phyloP scores from a whole-genome alignment of 2,888 invertebrate species.

The Ormyrus labotus region DNA sequence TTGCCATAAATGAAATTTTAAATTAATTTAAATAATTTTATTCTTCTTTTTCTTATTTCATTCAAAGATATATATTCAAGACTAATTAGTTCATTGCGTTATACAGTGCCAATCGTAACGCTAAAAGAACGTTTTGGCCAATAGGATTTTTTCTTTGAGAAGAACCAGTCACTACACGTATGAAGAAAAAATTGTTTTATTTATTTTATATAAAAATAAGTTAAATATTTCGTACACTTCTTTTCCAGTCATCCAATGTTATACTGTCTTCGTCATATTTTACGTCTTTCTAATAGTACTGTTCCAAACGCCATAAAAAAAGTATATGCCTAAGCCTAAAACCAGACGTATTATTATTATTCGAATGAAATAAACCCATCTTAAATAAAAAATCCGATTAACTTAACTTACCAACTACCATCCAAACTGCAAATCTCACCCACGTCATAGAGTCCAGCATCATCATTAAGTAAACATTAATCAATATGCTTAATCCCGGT shows the following conservation, averaged over 20 bases:
- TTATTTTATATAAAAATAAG: slow-evolving; percentile 38
- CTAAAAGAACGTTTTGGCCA: no score
- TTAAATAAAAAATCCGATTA: neutral
- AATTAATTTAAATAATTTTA: no score
- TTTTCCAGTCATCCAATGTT: slow-evolving; percentile 66
- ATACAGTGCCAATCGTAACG: no score
- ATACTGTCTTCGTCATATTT: slow-evolving; percentile 64
- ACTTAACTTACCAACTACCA: slow-evolving; percentile 81
- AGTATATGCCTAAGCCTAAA: slow-evolving; percentile 85
- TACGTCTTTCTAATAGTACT: slow-evolving; percentile 75
- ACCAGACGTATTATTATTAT: slow-evolving; percentile 44
- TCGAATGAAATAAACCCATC: neutral
- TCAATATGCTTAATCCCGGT: slow-evolving; percentile 87
- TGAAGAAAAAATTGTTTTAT: slow-evolving; percentile 42
- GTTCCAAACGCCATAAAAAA: slow-evolving; percentile 85
- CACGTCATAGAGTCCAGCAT: slow-evolving; percentile 87
- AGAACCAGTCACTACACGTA: slow-evolving; percentile 7
- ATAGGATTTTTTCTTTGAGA: no score
- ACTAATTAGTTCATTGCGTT: no score
- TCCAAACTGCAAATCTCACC: slow-evolving; percentile 90
- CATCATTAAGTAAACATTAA: slow-evolving; percentile 91
- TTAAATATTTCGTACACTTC: slow-evolving; percentile 47
- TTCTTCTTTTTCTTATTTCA: no score
- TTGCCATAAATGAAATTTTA: no score
- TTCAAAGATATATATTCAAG: no score